These are phyloP conservation scores for Cosmia pyralina DNA, from an alignment of 2,888 invertebrate genomes.

Conservation along the genomic window DNA sequence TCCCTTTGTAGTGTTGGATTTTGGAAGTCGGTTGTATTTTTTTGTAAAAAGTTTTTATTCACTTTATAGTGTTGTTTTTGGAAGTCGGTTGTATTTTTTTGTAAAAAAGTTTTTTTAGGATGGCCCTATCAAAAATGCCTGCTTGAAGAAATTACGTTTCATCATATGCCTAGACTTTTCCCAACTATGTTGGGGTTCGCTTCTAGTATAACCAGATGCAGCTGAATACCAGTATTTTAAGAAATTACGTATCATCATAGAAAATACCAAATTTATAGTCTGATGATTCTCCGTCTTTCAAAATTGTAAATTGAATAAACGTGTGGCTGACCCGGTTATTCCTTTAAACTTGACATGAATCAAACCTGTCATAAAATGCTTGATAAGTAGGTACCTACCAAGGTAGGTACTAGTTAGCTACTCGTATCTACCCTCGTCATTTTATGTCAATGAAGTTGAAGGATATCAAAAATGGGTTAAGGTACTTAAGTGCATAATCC, in stretches of 20 bases:
- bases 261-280: not conserved
- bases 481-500: not conserved
- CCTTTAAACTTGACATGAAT: not conserved
- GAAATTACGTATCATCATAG: not conserved
- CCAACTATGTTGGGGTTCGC: too few relatives aligned
- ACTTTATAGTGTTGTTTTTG: too few relatives aligned
- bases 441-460: conserved; percentile 4
- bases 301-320: not conserved
- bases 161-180: too few relatives aligned
- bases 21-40: too few relatives aligned
- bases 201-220: too few relatives aligned
- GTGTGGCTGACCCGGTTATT: not conserved
- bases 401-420: not conserved
- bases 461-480: not conserved
- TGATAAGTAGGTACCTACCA: not conserved
- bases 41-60: too few relatives aligned
- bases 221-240: too few relatives aligned
- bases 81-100: too few relatives aligned
- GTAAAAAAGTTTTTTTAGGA: too few relatives aligned
- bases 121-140: not conserved
- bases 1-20: too few relatives aligned
- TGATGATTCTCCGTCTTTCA: too few relatives aligned
- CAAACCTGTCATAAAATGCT: too few relatives aligned
- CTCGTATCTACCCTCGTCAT: not conserved
- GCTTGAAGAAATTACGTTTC: not conserved